Conservation (phyloP, 2,113 vertebrate genomes). For the Pelobates fuscus region DNA sequence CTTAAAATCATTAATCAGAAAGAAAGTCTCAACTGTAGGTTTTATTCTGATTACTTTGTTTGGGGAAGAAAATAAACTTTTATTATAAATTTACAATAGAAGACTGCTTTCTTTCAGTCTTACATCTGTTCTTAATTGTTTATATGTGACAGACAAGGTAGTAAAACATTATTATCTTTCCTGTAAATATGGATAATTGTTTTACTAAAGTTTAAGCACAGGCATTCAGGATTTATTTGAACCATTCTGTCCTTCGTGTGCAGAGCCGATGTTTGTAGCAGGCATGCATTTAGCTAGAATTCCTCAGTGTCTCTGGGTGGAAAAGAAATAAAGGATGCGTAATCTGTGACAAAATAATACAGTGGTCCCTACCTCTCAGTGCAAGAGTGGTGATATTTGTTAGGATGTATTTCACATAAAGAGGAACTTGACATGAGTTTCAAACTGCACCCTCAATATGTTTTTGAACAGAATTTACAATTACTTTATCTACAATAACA, state of each 20-base stretch:
- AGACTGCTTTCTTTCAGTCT: background rate
- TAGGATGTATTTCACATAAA: no score
- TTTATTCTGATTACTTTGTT: slow-evolving; percentile 1
- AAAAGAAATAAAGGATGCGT: no score
- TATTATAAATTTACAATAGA: background rate
- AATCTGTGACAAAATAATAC: no score
- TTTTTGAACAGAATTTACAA: no score
- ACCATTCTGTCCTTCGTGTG: background rate
- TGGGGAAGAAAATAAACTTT: background rate
- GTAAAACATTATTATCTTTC: slow-evolving; percentile 16
- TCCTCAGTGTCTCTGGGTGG: background rate
- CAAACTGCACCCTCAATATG: no score
- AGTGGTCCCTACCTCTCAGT: no score
- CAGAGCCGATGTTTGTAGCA: background rate
- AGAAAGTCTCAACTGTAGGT: background rate
- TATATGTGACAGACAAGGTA: slow-evolving; percentile 13
- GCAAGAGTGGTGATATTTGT: no score
- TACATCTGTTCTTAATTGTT: background rate
- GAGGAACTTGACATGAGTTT: no score
- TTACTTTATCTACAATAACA: no score
- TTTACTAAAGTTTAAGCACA: background rate
- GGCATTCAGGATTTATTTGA: background rate
- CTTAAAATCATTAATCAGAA: slow-evolving; percentile 2
- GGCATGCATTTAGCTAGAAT: background rate
- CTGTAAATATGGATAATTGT: background rate